These are phyloP conservation scores for Zosterops hypoxanthus DNA, from an alignment of 2,113 vertebrate genomes.

Conservation along the genomic window DNA sequence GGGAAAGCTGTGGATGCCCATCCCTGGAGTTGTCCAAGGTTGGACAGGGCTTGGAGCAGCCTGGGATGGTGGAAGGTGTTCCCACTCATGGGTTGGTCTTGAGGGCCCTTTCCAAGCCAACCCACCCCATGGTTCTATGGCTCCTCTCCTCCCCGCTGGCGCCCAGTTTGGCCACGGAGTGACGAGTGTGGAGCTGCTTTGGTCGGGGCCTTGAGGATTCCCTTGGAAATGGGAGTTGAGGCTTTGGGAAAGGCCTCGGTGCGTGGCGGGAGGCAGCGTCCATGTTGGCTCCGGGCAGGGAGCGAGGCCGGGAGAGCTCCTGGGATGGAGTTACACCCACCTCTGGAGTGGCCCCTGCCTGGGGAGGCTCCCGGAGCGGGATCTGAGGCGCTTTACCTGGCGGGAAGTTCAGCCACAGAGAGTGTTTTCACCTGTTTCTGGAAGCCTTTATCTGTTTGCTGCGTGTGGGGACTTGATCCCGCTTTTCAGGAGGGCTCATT, in stretches of 20 bases:
- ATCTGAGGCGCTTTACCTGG: background rate
- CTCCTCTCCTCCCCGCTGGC: background rate
- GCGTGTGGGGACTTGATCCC: background rate
- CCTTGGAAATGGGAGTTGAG: background rate
- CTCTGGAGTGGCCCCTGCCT: background rate
- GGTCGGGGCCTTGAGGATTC: fast-evolving
- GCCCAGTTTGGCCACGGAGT: fast-evolving
- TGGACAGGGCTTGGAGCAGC: background rate
- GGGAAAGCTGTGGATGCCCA: background rate
- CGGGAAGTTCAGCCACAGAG: background rate
- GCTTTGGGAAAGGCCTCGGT: background rate
- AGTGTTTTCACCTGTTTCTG: background rate
- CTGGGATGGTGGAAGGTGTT: background rate
- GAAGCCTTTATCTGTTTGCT: background rate
- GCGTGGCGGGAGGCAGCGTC: background rate
- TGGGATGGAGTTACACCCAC: slow-evolving; percentile 23
- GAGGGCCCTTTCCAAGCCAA: background rate
- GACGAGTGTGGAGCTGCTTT: fast-evolving
- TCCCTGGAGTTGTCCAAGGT: background rate
- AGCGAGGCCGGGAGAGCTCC: slow-evolving; percentile 1
- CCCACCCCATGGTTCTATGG: fast-evolving
- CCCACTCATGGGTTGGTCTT: background rate
- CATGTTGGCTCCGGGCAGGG: background rate
- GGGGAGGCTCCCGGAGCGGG: background rate
- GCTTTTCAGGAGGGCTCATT: background rate